A percentile compares a stretch with the other conserved stretches of the same genome.
These are phyloP conservation scores for Bombus soroeensis DNA, from an alignment of 1,140 invertebrate species.

Conservation along the genomic window DNA sequence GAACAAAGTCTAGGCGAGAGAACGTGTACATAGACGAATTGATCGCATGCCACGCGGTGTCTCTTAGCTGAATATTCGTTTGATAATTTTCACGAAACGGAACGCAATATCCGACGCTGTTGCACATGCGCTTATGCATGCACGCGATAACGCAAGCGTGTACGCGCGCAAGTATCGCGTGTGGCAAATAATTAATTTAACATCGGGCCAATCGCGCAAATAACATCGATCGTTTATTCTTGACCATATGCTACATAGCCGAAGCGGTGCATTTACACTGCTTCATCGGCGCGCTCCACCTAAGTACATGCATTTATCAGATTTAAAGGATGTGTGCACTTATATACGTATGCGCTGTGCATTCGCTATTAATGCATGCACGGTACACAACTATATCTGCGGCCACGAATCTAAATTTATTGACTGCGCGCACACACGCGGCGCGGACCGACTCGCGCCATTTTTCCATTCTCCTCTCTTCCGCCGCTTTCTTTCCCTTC, in stretches of 20 bases:
- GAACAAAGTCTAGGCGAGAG: no score
- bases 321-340: constrained; percentile 45
- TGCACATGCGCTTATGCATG: neutral
- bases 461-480: neutral
- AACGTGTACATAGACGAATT: no score
- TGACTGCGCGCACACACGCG: neutral
- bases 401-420: constrained; percentile 29
- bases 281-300: constrained; percentile 4
- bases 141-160: no score
- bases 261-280: constrained; percentile 29
- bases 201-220: constrained; percentile 34
- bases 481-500: neutral
- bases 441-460: neutral
- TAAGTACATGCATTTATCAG: constrained; percentile 43
- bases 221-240: constrained; percentile 56
- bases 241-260: neutral
- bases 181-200: constrained; percentile 53
- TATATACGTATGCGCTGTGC: constrained; percentile 4
- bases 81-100: constrained; percentile 20
- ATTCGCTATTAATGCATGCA: constrained; percentile 18
- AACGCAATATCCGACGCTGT: neutral
- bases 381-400: neutral
- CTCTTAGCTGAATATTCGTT: neutral
- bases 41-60: no score
- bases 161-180: constrained; percentile 4